Percentiles rank a stretch among this genome's conserved stretches.
phyloP scores from a whole-genome alignment of 1,140 invertebrate species.

The Achroia grisella region DNA sequence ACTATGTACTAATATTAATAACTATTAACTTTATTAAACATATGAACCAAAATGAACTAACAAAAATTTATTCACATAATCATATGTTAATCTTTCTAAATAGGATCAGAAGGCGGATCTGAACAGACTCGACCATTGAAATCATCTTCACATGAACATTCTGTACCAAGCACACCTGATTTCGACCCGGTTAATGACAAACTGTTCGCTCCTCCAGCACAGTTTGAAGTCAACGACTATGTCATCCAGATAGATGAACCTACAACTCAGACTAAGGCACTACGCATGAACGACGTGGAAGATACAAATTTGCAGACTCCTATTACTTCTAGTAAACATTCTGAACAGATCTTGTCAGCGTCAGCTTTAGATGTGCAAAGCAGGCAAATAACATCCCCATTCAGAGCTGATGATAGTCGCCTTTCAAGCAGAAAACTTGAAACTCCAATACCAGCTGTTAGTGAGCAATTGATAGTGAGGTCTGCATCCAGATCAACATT shows the following conservation, averaged over 20 bases:
- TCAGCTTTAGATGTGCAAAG: slow-evolving; percentile 37
- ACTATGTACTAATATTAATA: too few relatives aligned
- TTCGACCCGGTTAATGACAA: slow-evolving; percentile 23
- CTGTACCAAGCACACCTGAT: slow-evolving; percentile 31
- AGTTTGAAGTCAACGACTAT: slow-evolving; percentile 35
- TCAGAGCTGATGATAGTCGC: too few relatives aligned
- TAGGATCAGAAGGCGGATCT: slow-evolving; percentile 36
- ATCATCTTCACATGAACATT: slow-evolving; percentile 35
- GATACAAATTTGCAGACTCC: slow-evolving; percentile 50
- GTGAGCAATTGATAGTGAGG: slow-evolving; percentile 9
- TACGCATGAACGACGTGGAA: slow-evolving; percentile 57
- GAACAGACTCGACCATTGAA: slow-evolving; percentile 37
- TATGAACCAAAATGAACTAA: too few relatives aligned
- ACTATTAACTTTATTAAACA: too few relatives aligned
- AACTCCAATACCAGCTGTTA: too few relatives aligned
- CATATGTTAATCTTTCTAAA: slow-evolving; percentile 8
- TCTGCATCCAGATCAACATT: slow-evolving; percentile 15
- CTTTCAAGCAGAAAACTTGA: too few relatives aligned
- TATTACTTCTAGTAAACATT: slow-evolving; percentile 34
- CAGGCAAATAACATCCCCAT: slow-evolving; percentile 16
- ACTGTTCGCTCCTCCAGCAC: slow-evolving; percentile 19
- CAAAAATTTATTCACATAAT: too few relatives aligned
- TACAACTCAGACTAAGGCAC: slow-evolving; percentile 34
- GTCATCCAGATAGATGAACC: slow-evolving; percentile 57
- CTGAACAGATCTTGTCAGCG: slow-evolving; percentile 49